phyloP scores from a whole-genome alignment of 2,113 vertebrate species.

The Sakesphorus luctuosus region DNA sequence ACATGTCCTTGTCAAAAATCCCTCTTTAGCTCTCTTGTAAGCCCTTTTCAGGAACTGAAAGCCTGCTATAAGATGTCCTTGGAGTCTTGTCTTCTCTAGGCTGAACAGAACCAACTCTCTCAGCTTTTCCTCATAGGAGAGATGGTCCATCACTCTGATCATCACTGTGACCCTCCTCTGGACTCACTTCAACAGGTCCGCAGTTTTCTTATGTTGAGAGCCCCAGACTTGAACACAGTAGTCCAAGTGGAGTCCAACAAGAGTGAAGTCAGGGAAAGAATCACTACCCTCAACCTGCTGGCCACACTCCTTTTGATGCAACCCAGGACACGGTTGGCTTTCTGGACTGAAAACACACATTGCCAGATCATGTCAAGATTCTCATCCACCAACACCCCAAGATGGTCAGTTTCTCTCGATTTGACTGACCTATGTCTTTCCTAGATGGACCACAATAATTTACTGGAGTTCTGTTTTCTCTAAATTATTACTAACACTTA shows the following conservation, averaged over 20 bases:
- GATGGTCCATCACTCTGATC: not conserved
- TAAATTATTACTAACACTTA: not conserved
- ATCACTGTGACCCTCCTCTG: not conserved
- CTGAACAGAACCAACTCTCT: not conserved
- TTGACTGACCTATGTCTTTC: not conserved
- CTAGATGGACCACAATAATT: not conserved
- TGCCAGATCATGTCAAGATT: accelerated
- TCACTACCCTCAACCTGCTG: not conserved
- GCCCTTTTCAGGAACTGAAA: not conserved
- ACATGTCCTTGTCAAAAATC: not conserved
- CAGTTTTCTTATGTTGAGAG: not conserved
- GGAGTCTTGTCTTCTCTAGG: not conserved
- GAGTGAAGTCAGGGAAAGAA: not conserved
- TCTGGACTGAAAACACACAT: not conserved
- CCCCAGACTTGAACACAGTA: not conserved
- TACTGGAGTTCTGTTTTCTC: not conserved
- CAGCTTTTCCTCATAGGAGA: not conserved
- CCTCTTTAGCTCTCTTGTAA: not conserved
- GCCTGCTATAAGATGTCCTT: not conserved
- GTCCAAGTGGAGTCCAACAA: not conserved
- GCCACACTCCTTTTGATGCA: not conserved
- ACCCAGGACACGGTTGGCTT: not conserved
- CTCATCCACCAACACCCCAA: not conserved
- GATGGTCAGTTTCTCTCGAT: not conserved
- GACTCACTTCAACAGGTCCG: not conserved